A percentile compares a stretch with the other conserved stretches of the same genome.
Conservation (phyloP, 2,113 vertebrate species). For the Python bivittatus region DNA sequence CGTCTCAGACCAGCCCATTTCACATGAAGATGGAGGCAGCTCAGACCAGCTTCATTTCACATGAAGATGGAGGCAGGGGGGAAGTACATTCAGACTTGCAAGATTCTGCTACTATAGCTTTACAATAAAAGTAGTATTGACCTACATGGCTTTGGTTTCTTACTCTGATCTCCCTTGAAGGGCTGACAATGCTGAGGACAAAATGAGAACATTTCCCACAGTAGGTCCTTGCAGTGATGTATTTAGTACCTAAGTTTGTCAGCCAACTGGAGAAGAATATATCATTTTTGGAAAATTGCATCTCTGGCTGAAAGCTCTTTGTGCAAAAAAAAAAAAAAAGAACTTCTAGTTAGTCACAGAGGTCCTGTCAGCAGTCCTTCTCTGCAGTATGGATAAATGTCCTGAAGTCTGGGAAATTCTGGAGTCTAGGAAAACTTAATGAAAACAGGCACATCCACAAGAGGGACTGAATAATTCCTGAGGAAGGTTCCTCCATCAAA, state of each 20-base stretch:
- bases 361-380: neutral
- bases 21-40: no score
- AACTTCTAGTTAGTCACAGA: neutral
- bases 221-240: neutral
- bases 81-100: neutral
- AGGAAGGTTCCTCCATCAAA: constrained; percentile 86
- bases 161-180: neutral
- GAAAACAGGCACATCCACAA: constrained; percentile 83
- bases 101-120: neutral
- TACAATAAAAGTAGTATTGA: neutral
- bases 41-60: no score
- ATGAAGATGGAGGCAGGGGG: no score
- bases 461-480: constrained; percentile 78
- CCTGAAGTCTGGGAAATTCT: neutral
- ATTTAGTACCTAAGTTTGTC: neutral
- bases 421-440: constrained; percentile 58
- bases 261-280: neutral
- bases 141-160: neutral
- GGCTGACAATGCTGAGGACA: neutral
- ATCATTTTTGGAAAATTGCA: constrained; percentile 28
- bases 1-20: no score
- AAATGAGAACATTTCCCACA: neutral
- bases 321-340: neutral
- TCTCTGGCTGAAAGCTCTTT: neutral
- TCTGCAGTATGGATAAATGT: neutral